phyloP scores from a whole-genome alignment of 2,888 invertebrate species.

The Platynereis dumerilii region DNA sequence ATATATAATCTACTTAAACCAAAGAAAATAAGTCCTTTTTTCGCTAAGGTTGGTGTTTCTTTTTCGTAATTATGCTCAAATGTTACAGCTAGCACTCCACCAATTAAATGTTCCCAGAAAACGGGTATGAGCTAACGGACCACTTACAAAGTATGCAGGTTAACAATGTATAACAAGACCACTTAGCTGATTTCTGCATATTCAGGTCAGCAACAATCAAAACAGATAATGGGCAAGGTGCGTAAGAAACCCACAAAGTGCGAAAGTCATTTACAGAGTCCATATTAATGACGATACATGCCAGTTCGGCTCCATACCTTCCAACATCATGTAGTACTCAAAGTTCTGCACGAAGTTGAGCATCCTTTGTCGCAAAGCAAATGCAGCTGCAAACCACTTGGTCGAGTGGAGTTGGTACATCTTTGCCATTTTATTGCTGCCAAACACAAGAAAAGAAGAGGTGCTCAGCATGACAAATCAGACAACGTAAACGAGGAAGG shows the following conservation, averaged over 20 bases:
- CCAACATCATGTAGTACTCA: constrained; percentile 98
- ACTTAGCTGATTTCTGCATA: too few species aligned
- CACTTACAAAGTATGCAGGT: too few species aligned
- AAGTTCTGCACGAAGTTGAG: constrained; percentile 94
- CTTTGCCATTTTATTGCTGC: constrained; percentile 90
- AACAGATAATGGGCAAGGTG: too few species aligned
- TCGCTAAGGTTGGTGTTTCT: too few species aligned
- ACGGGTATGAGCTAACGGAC: too few species aligned
- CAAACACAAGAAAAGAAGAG: constrained; percentile 75
- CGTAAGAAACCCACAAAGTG: too few species aligned
- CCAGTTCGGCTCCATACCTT: constrained; percentile 97
- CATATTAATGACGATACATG: constrained; percentile 82
- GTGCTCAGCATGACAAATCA: not conserved
- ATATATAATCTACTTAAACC: too few species aligned
- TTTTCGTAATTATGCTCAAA: too few species aligned
- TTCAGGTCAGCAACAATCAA: too few species aligned
- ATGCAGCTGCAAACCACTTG: constrained; percentile 75
- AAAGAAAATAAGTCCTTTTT: too few species aligned
- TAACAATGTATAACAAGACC: too few species aligned
- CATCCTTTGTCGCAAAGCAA: constrained; percentile 92
- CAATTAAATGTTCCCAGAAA: constrained; percentile 64
- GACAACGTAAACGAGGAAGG: not conserved
- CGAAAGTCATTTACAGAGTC: constrained; percentile 71
- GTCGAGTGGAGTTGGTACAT: constrained; percentile 61
- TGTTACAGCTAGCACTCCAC: too few species aligned